A percentile compares a stretch with the other conserved stretches of the same genome.
phyloP scores from a whole-genome alignment of 1,140 invertebrate species.

The Trialeurodes vaporariorum region DNA sequence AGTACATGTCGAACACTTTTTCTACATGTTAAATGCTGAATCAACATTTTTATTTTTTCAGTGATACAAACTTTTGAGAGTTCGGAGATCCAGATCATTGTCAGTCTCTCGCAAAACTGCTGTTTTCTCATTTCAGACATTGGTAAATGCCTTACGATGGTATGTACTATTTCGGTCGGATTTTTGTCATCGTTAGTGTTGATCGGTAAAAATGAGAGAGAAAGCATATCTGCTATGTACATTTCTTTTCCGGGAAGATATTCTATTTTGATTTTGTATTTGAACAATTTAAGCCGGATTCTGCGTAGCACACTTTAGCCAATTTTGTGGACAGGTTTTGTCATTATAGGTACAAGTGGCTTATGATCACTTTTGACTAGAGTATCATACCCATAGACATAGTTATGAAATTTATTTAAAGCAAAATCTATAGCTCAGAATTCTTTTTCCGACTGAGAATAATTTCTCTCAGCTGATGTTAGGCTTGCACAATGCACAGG shows the following conservation, averaged over 20 bases:
- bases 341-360: conserved; percentile 28
- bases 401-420: conserved; percentile 27
- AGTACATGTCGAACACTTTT: too few relatives aligned
- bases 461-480: conserved; percentile 27
- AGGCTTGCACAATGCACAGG: conserved; percentile 33
- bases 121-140: too few relatives aligned
- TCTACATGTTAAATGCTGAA: too few relatives aligned
- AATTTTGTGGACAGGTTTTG: conserved; percentile 20
- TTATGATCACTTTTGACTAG: conserved; percentile 33
- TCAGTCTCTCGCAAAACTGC: too few relatives aligned
- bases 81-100: too few relatives aligned
- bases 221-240: conserved; percentile 28
- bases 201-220: too few relatives aligned
- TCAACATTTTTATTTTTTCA: too few relatives aligned
- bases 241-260: conserved; percentile 27
- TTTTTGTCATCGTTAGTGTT: too few relatives aligned
- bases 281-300: conserved; percentile 31
- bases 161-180: too few relatives aligned
- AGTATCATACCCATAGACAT: conserved; percentile 26
- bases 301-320: conserved; percentile 31
- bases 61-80: too few relatives aligned
- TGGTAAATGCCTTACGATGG: too few relatives aligned
- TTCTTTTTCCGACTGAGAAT: conserved; percentile 32
- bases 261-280: conserved; percentile 28
- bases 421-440: conserved; percentile 26